Evolutionary conservation across 2,888 invertebrate species (phyloP), one percentile per base, ranked within the genome.

Genomic region (Metallyticus violacea): DNA sequence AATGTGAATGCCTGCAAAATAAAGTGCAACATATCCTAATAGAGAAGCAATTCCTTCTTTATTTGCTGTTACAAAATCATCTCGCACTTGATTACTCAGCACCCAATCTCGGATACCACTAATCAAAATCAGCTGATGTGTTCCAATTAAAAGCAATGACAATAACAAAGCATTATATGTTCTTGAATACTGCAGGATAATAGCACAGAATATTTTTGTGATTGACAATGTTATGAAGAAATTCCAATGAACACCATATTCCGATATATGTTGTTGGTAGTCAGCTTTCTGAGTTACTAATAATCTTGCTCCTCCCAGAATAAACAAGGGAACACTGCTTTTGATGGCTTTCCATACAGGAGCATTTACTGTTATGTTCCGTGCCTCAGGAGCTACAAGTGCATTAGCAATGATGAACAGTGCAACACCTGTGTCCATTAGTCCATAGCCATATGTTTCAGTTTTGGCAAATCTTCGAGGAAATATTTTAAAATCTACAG

Each of bases 171-270:
- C 91, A 81, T 93, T 92, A 78, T 92, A 91, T 0, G 93, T 91
- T 76, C 93, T 91, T 1, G 95, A 91, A 9, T 94, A 91, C 83
- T 92, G 93, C 81, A 96, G 91, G 79, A 96, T 90, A 7, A 95
- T 88, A 0, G 95, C 94, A 77, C 96, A 95, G 26, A 96, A 90
- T 1, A 97, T 91, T 92, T 97, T 98, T 26, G 97, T 95, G 78
- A 95, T 92, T 2, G 97, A 98, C 86, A 99, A 92, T 0, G 99
- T 99, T 89, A 98, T 95, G 91, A 99, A 99, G 91, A 99, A 99
- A 92, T 99, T 99, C 97, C 99, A 98, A 91, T 99, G 99, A 0
- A 96, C 94, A 0, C 99, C 99, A 93, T 99, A 99, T 91, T 99
- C 99, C 0, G 96, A 95, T 0, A 97, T 94, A 91, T 98, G 97